Evolutionary conservation across 2,888 invertebrate species (phyloP), one percentile per base, ranked within the genome.

Genomic region (Leptopilina myrica): DNA sequence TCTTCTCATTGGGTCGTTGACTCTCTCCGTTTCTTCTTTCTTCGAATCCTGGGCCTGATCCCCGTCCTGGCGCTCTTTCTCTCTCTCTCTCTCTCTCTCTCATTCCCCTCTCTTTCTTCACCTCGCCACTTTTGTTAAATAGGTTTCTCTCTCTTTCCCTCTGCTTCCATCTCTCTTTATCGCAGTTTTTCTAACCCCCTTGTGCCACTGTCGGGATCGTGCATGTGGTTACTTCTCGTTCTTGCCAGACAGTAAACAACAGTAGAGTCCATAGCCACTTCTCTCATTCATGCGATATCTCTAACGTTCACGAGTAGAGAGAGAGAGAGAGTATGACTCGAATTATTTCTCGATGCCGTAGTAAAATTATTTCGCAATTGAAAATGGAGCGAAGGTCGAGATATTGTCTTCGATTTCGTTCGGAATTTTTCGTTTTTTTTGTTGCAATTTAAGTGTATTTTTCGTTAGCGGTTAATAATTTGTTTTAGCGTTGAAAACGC

Each of bases 21-120:
- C 90, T 89, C 88, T 89, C 88, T 86, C 84, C 85, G 87, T 88
- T 89, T 89, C 90, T 90, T 88, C 87, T 88, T 90, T 89, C 89
- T 88, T 88, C 88, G 88, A 90, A 89, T 89, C 87, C 88, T 86
- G 86, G 85, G 88, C 81, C 87, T 84, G 84, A 84, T 85, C 86
- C 86, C 85, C 83, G 33, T 79, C 69, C 77, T 77, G 76, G 82
- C 78, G 49, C 12, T 11, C 49, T 49, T 12, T 49, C 4, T 49
- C 81, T 82, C 49, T 49, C 12, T 49, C 49, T 49, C 12, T 82
- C 78, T 82, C 86, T 49, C 33, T 8, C 12, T 82, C 78, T 82
- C 86, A 26, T n/a, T 8, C 69, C 53, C 49, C 69, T 69, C 49
- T 26, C 81, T 82, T 82, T 26, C 81, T 82, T 82, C 78, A 78